Percentiles rank a stretch among this genome's conserved stretches.
phyloP scores from a whole-genome alignment of 2,888 invertebrate genomes.

The Rhynchonema sp. region DNA sequence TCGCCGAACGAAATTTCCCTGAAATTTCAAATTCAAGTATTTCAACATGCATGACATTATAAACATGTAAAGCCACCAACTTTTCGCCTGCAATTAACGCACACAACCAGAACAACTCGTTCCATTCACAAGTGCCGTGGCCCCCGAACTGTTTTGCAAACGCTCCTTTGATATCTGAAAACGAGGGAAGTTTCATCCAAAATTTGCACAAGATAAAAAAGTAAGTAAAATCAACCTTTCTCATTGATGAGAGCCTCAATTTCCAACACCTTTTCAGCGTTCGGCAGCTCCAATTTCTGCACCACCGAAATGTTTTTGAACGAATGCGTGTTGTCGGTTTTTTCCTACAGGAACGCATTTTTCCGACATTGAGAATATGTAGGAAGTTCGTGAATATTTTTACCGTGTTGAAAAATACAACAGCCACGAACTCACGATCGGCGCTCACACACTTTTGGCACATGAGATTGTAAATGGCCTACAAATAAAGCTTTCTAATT shows the following conservation, averaged over 20 bases:
- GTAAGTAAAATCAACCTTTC: too few species aligned
- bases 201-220: neutral
- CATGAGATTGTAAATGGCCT: too few species aligned
- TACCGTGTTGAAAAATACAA: neutral
- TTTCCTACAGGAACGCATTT: too few species aligned
- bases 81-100: neutral
- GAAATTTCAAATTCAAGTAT: too few species aligned
- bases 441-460: neutral
- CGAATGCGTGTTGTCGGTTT: neutral
- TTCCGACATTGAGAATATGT: too few species aligned
- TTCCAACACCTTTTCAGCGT: neutral
- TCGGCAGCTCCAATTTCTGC: neutral
- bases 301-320: neutral
- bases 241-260: too few species aligned
- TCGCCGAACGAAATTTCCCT: neutral
- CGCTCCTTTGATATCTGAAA: too few species aligned
- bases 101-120: neutral
- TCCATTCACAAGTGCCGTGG: neutral
- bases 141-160: neutral
- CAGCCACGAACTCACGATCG: neutral
- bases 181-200: too few species aligned
- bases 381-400: neutral
- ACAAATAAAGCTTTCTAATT: too few species aligned
- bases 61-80: neutral
- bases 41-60: too few species aligned